Evolutionary conservation across 2,113 vertebrate genomes (phyloP).

Genomic region (Nyctibius bracteatus): DNA sequence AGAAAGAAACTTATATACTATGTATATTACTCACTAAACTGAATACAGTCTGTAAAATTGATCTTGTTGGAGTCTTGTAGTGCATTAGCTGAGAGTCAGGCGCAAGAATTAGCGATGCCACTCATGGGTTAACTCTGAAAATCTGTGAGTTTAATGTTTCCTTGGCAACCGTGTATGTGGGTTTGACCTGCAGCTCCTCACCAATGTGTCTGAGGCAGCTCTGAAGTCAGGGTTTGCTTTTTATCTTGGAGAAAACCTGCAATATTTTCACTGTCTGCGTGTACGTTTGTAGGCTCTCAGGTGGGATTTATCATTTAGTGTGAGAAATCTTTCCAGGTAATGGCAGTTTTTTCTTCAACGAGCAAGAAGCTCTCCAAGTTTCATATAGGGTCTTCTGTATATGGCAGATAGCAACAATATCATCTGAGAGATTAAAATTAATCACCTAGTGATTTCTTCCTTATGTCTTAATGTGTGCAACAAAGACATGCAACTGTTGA

Average conservation of each 20-base stretch:
- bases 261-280: neutral
- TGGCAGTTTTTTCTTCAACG: neutral
- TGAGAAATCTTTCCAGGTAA: neutral
- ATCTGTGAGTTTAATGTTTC: neutral
- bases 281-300: neutral
- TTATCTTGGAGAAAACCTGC: neutral
- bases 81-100: neutral
- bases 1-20: neutral
- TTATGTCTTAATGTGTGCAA: neutral
- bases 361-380: neutral
- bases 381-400: neutral
- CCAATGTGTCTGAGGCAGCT: neutral
- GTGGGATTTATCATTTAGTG: neutral
- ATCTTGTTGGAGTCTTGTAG: neutral
- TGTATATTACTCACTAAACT: neutral
- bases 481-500: neutral
- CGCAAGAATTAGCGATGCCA: neutral
- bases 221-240: neutral
- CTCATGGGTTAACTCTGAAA: too few relatives aligned
- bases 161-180: neutral
- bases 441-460: neutral
- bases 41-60: neutral
- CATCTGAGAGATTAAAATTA: neutral
- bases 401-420: neutral
- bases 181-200: conserved; percentile 10